Base-by-base conservation (phyloP, 1,140 invertebrate species). In the Trichonephila inaurata region DNA sequence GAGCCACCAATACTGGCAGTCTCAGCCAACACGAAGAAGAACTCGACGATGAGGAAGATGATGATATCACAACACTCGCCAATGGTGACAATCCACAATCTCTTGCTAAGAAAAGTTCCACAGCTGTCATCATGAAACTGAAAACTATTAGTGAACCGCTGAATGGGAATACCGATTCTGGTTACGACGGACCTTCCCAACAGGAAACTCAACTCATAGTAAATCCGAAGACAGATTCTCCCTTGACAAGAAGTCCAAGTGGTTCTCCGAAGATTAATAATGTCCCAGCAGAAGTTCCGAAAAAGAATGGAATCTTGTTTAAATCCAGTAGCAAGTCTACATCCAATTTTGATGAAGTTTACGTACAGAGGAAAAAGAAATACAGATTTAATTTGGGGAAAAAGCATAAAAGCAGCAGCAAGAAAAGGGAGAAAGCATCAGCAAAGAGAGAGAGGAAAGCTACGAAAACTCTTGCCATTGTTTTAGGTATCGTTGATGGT, bases 391-490 rank as follows among this genome's bases (percentile, higher is more conserved):
- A 95, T 92, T 61, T 95, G 24, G 95, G 94, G 0, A 77, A 95
- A 86, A 95, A 94, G 60, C 95, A 95, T 40, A 99, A 99, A 96
- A 98, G 98, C n/a, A 98, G 98, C 95, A 97, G 97, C 96, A 99
- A 98, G 97, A 99, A 98, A 96, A 97, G 98, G 69, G 98, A 99
- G 95, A 99, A 99, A 95, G 98, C 98, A 40, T 98, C 98, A 1
- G 98, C 98, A 2, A 98, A 98, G 95, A 98, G 98, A 95, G 99
- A 99, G 96, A 97, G 98, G 94, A 99, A 99, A 96, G 99, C 99
- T n/a, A 99, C 99, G 8, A 99, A 99, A 96, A 99, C 99, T 21
- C 96, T 99, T 62, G 99, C 99, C 94, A 99, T 99, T 96, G 99
- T 99, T 94, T 97, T 99, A 95, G 99, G 99, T 99, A 96, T 97